Evolutionary conservation across 2,888 invertebrate genomes (phyloP).

Genomic region (Mimas tiliae): DNA sequence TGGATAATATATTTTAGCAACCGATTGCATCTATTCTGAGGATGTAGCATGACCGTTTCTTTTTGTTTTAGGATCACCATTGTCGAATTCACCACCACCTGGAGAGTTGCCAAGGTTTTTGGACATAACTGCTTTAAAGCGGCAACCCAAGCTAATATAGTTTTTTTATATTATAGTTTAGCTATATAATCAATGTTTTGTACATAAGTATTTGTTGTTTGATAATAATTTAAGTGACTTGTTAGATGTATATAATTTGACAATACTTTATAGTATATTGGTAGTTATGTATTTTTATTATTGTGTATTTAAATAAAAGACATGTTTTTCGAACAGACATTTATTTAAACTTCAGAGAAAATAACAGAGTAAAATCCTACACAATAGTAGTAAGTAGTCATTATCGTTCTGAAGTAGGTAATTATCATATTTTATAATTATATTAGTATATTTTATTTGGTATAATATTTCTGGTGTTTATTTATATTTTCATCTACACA

Average conservation of each 20-base stretch:
- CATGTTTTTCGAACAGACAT: conserved; percentile 75
- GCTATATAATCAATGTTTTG: conserved; percentile 14
- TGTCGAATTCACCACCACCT: conserved; percentile 44
- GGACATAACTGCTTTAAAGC: conserved; percentile 88
- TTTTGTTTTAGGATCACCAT: conserved; percentile 51
- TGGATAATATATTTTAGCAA: conserved; percentile 12
- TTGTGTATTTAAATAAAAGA: conserved; percentile 49
- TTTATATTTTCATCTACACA: conserved; percentile 26
- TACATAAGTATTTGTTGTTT: conserved; percentile 30
- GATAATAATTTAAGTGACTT: conserved; percentile 24
- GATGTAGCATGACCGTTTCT: neutral
- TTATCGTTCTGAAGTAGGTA: conserved; percentile 25
- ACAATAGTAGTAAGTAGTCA: conserved; percentile 44
- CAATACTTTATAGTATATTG: conserved; percentile 25
- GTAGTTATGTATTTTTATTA: conserved; percentile 22
- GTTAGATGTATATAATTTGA: neutral
- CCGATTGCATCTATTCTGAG: conserved; percentile 21
- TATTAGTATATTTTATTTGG: conserved; percentile 9
- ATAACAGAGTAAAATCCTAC: conserved; percentile 71
- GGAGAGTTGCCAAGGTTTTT: conserved; percentile 84
- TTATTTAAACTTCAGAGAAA: conserved; percentile 81
- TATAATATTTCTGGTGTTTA: conserved; percentile 30
- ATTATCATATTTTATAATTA: conserved; percentile 22
- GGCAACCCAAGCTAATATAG: conserved; percentile 86
- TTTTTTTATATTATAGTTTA: conserved; percentile 25